Evolutionary conservation across 2,113 vertebrate genomes (phyloP).

Genomic region (Alexandromys fortis): DNA sequence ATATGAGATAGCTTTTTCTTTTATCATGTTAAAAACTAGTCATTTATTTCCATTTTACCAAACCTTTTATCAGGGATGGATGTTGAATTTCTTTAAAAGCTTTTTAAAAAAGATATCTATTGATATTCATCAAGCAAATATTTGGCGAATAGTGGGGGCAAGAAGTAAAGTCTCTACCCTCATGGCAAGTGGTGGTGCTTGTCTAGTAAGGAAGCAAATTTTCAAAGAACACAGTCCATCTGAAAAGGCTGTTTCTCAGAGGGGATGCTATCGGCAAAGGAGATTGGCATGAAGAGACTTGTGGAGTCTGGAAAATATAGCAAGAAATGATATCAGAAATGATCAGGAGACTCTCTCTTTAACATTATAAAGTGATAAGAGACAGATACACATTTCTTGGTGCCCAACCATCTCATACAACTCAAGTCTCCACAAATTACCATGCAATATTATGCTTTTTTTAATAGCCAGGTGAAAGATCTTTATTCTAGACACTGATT

Average conservation of each 20-base stretch:
- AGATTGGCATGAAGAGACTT: not conserved
- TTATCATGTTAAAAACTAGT: conserved; percentile 59
- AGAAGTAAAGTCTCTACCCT: not conserved
- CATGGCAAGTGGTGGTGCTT: not conserved
- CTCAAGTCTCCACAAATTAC: not conserved
- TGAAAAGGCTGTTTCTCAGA: not conserved
- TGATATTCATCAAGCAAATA: conserved; percentile 27
- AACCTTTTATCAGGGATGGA: conserved; percentile 45
- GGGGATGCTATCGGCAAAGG: too few species aligned
- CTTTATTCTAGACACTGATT: not conserved
- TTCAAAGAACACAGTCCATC: not conserved
- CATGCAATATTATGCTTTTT: not conserved
- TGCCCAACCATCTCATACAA: not conserved
- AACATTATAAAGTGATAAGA: not conserved
- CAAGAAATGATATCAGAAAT: not conserved
- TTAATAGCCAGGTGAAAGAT: too few species aligned
- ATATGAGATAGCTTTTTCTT: conserved; percentile 37
- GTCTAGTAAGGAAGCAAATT: not conserved
- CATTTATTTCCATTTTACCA: conserved; percentile 59
- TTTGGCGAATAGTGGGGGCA: not conserved
- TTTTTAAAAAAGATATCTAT: not conserved
- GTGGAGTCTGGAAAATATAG: not conserved
- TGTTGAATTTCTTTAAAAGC: conserved; percentile 49
- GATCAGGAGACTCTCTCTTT: not conserved
- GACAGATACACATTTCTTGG: not conserved